These are phyloP conservation scores for Scleropages formosus DNA, from an alignment of 2,797 vertebrate species.

Conservation along the genomic window DNA sequence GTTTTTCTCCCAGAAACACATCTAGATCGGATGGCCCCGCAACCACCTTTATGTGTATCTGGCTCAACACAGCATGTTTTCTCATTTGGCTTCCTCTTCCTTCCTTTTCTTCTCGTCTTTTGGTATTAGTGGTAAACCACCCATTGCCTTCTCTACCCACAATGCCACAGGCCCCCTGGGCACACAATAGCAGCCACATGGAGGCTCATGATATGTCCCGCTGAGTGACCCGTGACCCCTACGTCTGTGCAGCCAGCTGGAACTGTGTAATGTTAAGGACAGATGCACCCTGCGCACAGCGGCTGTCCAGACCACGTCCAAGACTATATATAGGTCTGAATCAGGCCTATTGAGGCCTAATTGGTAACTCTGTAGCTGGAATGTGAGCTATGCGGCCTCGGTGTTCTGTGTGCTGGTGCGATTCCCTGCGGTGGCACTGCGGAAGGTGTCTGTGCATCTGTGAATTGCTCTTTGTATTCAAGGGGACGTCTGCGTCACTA, in stretches of 20 bases:
- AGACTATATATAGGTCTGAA: background rate
- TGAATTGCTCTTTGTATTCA: slow-evolving; percentile 5
- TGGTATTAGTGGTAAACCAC: background rate
- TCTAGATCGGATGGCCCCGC: background rate
- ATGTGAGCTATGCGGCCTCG: slow-evolving; percentile 10
- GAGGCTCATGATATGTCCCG: background rate
- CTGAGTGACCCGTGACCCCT: background rate
- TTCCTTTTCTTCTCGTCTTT: background rate
- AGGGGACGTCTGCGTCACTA: background rate
- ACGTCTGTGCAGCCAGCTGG: background rate
- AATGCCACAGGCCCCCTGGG: background rate
- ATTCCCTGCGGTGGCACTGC: background rate
- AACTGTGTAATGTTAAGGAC: background rate
- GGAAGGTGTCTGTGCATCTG: background rate
- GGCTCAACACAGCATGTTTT: too few species aligned
- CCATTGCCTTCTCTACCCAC: background rate
- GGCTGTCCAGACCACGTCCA: background rate
- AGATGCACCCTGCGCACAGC: background rate
- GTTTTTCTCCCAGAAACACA: background rate
- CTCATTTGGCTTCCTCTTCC: too few species aligned
- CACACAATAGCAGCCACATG: background rate
- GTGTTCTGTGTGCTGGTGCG: background rate
- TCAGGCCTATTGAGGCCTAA: background rate
- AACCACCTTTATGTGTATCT: too few species aligned
- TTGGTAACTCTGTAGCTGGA: background rate